Evolutionary conservation across 2,113 vertebrate genomes (phyloP).

Genomic region (Phrynosoma blainvillii): DNA sequence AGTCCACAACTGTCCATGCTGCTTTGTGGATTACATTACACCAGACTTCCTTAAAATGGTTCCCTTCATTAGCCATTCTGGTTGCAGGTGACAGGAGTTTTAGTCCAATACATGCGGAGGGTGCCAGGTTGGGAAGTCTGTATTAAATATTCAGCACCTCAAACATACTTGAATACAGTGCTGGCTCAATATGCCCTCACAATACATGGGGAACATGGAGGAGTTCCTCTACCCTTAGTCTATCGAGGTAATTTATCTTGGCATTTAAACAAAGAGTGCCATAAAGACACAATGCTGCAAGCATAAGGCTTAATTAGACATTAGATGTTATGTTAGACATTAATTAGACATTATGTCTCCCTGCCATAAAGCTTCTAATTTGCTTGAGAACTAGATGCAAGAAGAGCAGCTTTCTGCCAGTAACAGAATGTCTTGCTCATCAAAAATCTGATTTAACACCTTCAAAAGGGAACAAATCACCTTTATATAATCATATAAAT

Average conservation of each 20-base stretch:
- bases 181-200: neutral
- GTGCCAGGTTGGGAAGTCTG: neutral
- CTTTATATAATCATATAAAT: too few species aligned
- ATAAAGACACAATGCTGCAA: neutral
- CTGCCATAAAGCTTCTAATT: neutral
- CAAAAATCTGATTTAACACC: too few species aligned
- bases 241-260: neutral
- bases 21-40: too few species aligned
- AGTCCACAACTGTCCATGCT: too few species aligned
- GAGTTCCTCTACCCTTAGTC: neutral
- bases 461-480: neutral
- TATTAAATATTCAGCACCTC: neutral
- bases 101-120: neutral
- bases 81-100: neutral
- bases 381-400: neutral
- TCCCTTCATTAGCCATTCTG: neutral
- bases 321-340: neutral
- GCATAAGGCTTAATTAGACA: too few species aligned
- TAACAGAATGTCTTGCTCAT: neutral
- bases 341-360: neutral
- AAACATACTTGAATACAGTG: neutral
- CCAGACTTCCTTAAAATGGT: neutral
- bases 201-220: neutral
- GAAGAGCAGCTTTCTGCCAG: neutral
- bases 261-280: neutral